phyloP scores from a whole-genome alignment of 2,888 invertebrate species.

The Brachyptera putata region DNA sequence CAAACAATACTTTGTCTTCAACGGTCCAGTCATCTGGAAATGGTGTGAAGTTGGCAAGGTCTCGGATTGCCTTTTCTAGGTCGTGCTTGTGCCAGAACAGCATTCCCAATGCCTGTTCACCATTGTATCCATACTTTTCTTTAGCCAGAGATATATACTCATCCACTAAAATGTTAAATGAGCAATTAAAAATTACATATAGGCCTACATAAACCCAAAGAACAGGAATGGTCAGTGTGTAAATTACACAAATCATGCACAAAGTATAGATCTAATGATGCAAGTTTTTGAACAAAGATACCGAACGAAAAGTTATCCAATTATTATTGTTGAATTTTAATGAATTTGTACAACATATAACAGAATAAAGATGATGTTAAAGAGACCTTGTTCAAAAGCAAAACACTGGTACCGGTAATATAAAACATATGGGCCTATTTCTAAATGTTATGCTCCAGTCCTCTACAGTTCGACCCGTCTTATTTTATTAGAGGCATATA shows the following conservation, averaged over 20 bases:
- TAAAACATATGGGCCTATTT: no score
- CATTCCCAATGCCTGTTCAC: slow-evolving; percentile 96
- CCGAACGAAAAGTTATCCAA: slow-evolving; percentile 14
- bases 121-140: slow-evolving; percentile 96
- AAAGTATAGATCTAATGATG: slow-evolving; percentile 8
- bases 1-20: slow-evolving; percentile 96
- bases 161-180: slow-evolving; percentile 68
- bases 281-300: no score
- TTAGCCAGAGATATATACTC: slow-evolving; percentile 91
- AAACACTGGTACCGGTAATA: no score
- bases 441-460: no score
- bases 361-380: no score
- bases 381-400: no score
- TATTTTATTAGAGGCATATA: no score
- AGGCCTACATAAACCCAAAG: neutral
- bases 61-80: slow-evolving; percentile 84
- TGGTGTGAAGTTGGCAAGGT: slow-evolving; percentile 94
- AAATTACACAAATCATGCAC: slow-evolving; percentile 4
- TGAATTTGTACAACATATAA: no score
- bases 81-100: slow-evolving; percentile 98
- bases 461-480: no score
- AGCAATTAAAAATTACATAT: neutral
- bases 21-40: slow-evolving; percentile 98
- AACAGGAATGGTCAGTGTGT: neutral
- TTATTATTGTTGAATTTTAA: no score